Conservation (phyloP, 1,140 invertebrate genomes). For the Musca domestica region DNA sequence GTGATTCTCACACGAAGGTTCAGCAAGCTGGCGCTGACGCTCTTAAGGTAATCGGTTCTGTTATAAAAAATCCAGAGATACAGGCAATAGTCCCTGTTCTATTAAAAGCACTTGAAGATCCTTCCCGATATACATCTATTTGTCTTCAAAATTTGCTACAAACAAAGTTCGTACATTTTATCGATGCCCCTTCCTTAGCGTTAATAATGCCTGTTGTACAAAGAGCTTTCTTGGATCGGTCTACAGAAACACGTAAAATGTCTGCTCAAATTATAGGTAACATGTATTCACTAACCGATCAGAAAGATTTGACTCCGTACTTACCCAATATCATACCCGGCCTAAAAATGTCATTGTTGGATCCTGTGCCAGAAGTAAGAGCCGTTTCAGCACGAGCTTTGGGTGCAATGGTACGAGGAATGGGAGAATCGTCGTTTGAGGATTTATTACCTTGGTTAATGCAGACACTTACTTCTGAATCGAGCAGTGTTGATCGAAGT, state of each 20-base stretch:
- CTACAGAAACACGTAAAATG: slow-evolving; percentile 97
- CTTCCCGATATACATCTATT: slow-evolving; percentile 89
- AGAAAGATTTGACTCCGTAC: slow-evolving; percentile 97
- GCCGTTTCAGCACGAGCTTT: slow-evolving; percentile 90
- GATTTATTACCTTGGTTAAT: slow-evolving; percentile 97
- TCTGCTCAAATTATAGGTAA: slow-evolving; percentile 99
- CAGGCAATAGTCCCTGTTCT: slow-evolving; percentile 92
- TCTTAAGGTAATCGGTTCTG: slow-evolving; percentile 93
- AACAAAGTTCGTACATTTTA: slow-evolving; percentile 99
- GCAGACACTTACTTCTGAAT: slow-evolving; percentile 95
- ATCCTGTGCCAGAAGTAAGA: slow-evolving; percentile 95
- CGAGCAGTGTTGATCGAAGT: slow-evolving; percentile 91
- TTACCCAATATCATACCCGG: slow-evolving; percentile 95
- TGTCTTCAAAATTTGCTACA: slow-evolving; percentile 91
- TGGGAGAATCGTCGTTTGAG: slow-evolving; percentile 94
- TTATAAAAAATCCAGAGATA: slow-evolving; percentile 98
- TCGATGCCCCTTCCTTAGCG: slow-evolving; percentile 96
- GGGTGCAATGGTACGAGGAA: slow-evolving; percentile 94
- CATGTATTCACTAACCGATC: slow-evolving; percentile 98
- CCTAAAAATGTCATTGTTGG: slow-evolving; percentile 91
- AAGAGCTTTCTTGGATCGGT: slow-evolving; percentile 93
- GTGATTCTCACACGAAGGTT: slow-evolving; percentile 98
- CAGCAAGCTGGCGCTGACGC: slow-evolving; percentile 95
- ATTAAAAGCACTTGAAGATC: slow-evolving; percentile 92
- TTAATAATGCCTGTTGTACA: slow-evolving; percentile 99